A percentile compares a stretch with the other conserved stretches of the same genome.
phyloP scores from a whole-genome alignment of 1,140 invertebrate species.

The Homalodisca vitripennis region DNA sequence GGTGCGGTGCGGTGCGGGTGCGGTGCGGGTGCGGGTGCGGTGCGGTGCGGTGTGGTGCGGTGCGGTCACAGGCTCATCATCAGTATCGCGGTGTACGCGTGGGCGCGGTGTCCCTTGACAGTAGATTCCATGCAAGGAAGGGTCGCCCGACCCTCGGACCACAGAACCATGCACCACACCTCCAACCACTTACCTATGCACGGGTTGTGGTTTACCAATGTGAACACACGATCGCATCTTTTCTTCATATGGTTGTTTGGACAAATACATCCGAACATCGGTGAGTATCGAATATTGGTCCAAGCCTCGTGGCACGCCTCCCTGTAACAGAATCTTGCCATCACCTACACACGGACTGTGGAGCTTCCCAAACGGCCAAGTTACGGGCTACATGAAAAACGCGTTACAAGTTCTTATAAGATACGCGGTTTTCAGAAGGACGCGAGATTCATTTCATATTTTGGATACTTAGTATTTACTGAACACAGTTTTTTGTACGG shows the following conservation, averaged over 20 bases:
- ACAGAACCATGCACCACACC: not conserved
- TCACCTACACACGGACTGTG: not conserved
- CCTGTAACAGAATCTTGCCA: slow-evolving; percentile 54
- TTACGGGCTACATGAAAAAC: too few species aligned
- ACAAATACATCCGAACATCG: slow-evolving; percentile 89
- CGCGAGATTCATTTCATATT: too few species aligned
- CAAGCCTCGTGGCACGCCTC: slow-evolving; percentile 80
- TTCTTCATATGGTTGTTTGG: slow-evolving; percentile 85
- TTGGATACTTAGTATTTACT: too few species aligned
- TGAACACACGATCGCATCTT: slow-evolving; percentile 81
- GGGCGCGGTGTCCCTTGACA: not conserved
- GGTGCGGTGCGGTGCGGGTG: not conserved
- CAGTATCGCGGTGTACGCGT: not conserved
- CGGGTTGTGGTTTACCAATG: slow-evolving; percentile 84
- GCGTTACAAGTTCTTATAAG: too few species aligned
- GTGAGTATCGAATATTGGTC: slow-evolving; percentile 76
- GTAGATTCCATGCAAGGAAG: not conserved
- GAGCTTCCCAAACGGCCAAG: not conserved
- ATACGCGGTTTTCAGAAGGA: too few species aligned
- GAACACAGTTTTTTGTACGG: too few species aligned
- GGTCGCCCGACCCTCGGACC: not conserved
- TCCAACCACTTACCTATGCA: slow-evolving; percentile 76
- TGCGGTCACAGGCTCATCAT: too few species aligned
- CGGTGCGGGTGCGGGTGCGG: not conserved
- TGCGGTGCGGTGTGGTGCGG: not conserved